Evolutionary conservation across 2,113 vertebrate genomes (phyloP), one percentile per base, ranked within the genome.

Genomic region (Brachyhypopomus gauderio): DNA sequence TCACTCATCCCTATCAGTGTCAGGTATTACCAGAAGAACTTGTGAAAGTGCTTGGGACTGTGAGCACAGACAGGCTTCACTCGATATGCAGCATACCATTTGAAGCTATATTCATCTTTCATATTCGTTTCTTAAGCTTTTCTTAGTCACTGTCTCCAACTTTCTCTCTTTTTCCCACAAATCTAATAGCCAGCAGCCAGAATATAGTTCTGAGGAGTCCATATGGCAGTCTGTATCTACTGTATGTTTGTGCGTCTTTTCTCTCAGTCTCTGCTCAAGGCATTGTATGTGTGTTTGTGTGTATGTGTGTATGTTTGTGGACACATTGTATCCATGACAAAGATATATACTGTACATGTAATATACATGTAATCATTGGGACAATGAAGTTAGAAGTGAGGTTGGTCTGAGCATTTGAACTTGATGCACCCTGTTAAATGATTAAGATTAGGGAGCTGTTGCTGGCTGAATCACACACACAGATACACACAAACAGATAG

Each of bases 351-450:
- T 58, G 48, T 36, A 58, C 73, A 63, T 73, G 69, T 6, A 48
- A 48, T 67, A 79, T n/a, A 72, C 64, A 70, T 67, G 75, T 80
- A 75, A 79, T 84, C 78, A 80, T 75, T 76, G 38, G 75, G 74
- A 64, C 66, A 76, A 64, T 72, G 74, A 64, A 25, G 48, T 58
- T 34, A 60, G 73, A 25, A 27, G 30, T 19, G 27, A 74, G 41
- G 19, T 4, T 16, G 12, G 62, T 72, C 59, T 55, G 63, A 48
- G 25, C 62, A 64, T 67, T 75, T 45, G 8, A 20, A 38, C 62
- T 81, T 38, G 1, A 75, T 14, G 62, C 5, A 23, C 38, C 56
- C 56, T 55, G 60, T 82, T 5, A 76, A 71, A 82, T 66, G 22
- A 30, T 48, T 45, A 83, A 78, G 2, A 67, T 6, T 17, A 77